Base-by-base conservation (phyloP, 2,797 vertebrate species). In the Harpagifer antarcticus region DNA sequence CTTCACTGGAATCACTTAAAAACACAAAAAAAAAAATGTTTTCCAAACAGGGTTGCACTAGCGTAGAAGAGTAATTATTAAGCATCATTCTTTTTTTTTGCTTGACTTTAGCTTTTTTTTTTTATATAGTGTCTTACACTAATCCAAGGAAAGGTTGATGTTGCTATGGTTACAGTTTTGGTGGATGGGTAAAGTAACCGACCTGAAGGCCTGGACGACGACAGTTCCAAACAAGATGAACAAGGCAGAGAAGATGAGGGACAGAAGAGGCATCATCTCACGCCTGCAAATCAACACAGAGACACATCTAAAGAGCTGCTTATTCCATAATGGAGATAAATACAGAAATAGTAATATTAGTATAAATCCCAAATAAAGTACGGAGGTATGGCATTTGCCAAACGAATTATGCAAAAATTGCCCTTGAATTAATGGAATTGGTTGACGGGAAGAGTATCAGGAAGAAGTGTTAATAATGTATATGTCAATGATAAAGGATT, bases 141-240 rank as follows among this genome's bases (percentile, higher is more conserved):
- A 43, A 64, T 52, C 17, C 43, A 15, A 52, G n/a, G 31, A 67
- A 49, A 17, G n/a, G 9, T 16, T 45, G 50, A 4, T n/a, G 47
- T 48, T 68, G 20, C 54, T 48, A 33, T 65, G 40, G 37, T 57
- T 40, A 69, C 9, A 54, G 17, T 20, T 56, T 49, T 27, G 13
- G 2, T 19, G 2, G 5, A 10, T 19, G 2, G 2, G 0, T 19
- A 52, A 57, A 54, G 37, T 19, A 44, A 54, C 88, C 83, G 57
- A 99, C 98, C 97, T 98, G 95, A 99, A 99, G 33, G 98, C 97
- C 87, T 99, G 98, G 70, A 99, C 93, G 8, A 99, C 95, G 79
- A 99, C 96, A 0, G 98, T 99, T 78, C 98, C 98, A 16, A 99
- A 99, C 81, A 99, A 93, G 92, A 99, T 99, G 93, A 99, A 99